These are phyloP conservation scores for Sus scrofa DNA, from an alignment of 2,113 vertebrate species.

Conservation along the genomic window DNA sequence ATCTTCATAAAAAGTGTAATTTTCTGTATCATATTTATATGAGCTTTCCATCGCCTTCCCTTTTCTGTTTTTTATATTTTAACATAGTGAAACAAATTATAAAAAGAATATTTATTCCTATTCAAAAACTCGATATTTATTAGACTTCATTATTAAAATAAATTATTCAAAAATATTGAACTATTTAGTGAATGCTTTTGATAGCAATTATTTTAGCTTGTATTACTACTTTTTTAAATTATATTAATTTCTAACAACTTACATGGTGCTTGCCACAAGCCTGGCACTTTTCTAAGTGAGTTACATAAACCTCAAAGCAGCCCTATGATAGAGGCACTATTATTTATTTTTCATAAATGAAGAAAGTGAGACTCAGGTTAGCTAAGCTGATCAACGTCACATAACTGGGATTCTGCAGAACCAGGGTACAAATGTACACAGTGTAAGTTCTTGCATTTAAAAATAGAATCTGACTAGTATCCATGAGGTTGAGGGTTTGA, in stretches of 20 bases:
- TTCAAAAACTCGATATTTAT: constrained; percentile 44
- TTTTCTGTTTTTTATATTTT: constrained; percentile 29
- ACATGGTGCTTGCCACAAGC: not conserved
- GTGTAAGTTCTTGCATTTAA: not conserved
- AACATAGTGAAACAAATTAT: constrained; percentile 5
- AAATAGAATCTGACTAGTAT: not conserved
- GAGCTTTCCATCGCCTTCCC: constrained; percentile 1
- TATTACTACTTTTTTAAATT: not conserved
- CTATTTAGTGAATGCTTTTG: not conserved
- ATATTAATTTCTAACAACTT: not conserved
- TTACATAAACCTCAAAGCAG: not conserved
- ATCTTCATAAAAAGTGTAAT: constrained; percentile 65
- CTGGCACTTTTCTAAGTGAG: not conserved
- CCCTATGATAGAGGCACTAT: not conserved
- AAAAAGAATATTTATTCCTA: not conserved
- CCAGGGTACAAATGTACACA: not conserved
- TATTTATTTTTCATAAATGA: not conserved
- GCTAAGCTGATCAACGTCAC: not conserved
- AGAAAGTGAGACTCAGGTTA: not conserved
- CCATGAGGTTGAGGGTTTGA: no score
- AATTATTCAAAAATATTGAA: constrained; percentile 36
- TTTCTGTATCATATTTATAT: constrained; percentile 55
- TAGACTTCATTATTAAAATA: constrained; percentile 44
- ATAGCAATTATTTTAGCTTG: not conserved
- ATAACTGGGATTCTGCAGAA: not conserved